phyloP scores from a whole-genome alignment of 2,888 invertebrate genomes.

The Synergus japonicus region DNA sequence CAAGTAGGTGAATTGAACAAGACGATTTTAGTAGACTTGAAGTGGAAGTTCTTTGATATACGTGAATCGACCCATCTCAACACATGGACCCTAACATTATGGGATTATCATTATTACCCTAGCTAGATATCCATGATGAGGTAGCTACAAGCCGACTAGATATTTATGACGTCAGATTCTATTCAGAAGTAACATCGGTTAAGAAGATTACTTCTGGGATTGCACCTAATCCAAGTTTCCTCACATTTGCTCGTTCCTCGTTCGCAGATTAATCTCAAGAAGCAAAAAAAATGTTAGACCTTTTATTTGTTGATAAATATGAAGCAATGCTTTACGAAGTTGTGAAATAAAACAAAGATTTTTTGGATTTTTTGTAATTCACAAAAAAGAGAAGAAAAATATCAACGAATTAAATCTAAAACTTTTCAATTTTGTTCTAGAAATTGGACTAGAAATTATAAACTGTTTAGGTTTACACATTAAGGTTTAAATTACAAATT shows the following conservation, averaged over 20 bases:
- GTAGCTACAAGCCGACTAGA: slow-evolving; percentile 28
- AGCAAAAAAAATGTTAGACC: not conserved
- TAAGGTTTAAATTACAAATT: no score
- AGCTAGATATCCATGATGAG: slow-evolving; percentile 56
- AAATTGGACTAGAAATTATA: no score
- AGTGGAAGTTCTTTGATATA: slow-evolving; percentile 60
- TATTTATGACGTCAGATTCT: slow-evolving; percentile 42
- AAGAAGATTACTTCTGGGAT: slow-evolving; percentile 60
- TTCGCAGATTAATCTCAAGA: slow-evolving; percentile 29
- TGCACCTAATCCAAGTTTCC: slow-evolving; percentile 52
- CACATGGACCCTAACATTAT: slow-evolving; percentile 57
- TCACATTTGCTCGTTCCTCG: slow-evolving; percentile 50
- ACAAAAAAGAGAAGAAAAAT: no score
- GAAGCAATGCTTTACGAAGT: not conserved
- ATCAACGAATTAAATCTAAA: no score
- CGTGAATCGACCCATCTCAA: slow-evolving; percentile 54
- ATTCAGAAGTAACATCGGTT: slow-evolving; percentile 55
- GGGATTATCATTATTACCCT: slow-evolving; percentile 62
- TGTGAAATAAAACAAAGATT: no score
- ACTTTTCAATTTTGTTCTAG: no score
- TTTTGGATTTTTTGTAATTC: no score
- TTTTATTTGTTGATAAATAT: not conserved
- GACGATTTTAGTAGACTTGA: slow-evolving; percentile 55
- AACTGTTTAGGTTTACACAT: no score
- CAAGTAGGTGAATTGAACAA: slow-evolving; percentile 49